Evolutionary conservation across 2,888 invertebrate genomes (phyloP).

Genomic region (Harpalus rubripes): DNA sequence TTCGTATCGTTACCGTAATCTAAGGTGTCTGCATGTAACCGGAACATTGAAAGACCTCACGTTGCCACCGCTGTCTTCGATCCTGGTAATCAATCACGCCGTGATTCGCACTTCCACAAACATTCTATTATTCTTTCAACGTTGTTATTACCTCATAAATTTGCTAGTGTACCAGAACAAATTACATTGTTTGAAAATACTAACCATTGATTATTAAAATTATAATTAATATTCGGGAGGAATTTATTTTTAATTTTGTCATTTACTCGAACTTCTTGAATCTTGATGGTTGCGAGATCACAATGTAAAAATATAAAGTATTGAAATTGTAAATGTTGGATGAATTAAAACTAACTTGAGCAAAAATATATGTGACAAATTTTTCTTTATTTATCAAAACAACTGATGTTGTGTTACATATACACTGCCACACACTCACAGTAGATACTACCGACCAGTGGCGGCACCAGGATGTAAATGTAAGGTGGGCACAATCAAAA

Average conservation of each 20-base stretch:
- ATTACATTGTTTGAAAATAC: constrained; percentile 4
- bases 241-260: not conserved
- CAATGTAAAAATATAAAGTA: too few relatives aligned
- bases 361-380: too few relatives aligned
- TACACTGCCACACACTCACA: too few relatives aligned
- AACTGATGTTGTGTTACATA: too few relatives aligned
- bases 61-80: constrained; percentile 30
- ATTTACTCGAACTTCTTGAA: too few relatives aligned
- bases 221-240: not conserved
- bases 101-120: constrained; percentile 28
- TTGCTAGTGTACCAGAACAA: not conserved
- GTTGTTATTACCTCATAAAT: constrained; percentile 13
- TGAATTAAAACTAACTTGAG: too few relatives aligned
- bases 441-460: too few relatives aligned
- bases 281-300: too few relatives aligned
- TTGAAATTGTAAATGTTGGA: too few relatives aligned
- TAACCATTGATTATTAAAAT: not conserved
- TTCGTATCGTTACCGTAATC: constrained; percentile 53
- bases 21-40: constrained; percentile 60
- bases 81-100: constrained; percentile 53
- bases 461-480: too few relatives aligned
- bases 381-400: too few relatives aligned
- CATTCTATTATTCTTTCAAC: constrained; percentile 32
- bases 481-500: too few relatives aligned
- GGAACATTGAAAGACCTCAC: constrained; percentile 63